Percentiles rank a stretch among this genome's conserved stretches.
Evolutionary conservation across 2,888 invertebrate species (phyloP).

Genomic region (Andrena fulva): DNA sequence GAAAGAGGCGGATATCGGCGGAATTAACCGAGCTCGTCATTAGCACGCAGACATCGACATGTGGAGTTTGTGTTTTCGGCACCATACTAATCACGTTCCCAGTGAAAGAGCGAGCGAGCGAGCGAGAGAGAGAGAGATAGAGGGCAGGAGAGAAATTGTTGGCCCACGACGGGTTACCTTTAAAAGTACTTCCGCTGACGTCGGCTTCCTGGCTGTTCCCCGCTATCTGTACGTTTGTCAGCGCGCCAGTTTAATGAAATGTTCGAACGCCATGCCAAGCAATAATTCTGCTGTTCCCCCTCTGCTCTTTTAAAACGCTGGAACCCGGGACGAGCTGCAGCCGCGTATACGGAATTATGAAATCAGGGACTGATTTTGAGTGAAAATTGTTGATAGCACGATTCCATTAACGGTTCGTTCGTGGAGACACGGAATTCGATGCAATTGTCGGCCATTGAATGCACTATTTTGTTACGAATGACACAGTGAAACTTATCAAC

Average conservation of each 20-base stretch:
- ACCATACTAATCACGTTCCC: conserved; percentile 40
- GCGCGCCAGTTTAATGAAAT: conserved; percentile 40
- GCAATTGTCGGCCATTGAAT: not conserved
- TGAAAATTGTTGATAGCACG: not conserved
- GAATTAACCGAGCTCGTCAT: conserved; percentile 15
- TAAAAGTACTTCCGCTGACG: conserved; percentile 75
- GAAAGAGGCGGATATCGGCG: conserved; percentile 10
- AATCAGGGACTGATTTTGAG: not conserved
- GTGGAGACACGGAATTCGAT: not conserved
- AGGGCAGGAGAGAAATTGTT: conserved; percentile 51
- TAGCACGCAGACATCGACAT: conserved; percentile 9
- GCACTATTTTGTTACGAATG: no score
- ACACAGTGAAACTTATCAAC: no score
- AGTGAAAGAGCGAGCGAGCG: conserved; percentile 15
- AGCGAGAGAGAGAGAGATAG: conserved; percentile 11
- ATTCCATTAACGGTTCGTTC: not conserved
- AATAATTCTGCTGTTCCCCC: conserved; percentile 18
- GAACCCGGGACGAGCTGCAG: not conserved
- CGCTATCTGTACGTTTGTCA: conserved; percentile 54
- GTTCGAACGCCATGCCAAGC: conserved; percentile 34
- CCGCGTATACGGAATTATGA: not conserved
- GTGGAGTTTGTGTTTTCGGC: conserved; percentile 23
- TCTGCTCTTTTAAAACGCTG: conserved; percentile 1
- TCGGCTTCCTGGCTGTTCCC: conserved; percentile 57
- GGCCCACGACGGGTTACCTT: conserved; percentile 71